Percentiles rank a stretch among this genome's conserved stretches.
Conservation (phyloP, 35 echinoderm and acorn worm species). For the Chiridota heheva region DNA sequence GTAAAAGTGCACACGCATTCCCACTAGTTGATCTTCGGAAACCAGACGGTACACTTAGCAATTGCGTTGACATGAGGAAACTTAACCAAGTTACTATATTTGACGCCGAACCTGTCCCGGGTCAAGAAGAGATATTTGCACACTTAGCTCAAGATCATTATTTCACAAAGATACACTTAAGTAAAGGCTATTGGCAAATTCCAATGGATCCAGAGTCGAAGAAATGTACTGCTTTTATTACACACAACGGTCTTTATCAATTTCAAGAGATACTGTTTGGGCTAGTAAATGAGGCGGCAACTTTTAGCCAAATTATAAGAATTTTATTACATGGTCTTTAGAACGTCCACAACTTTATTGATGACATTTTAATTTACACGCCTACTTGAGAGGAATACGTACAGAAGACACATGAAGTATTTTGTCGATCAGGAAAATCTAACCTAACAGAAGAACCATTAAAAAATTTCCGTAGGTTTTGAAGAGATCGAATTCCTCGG, state of each 20-base stretch:
- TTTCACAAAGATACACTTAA: conserved; percentile 60
- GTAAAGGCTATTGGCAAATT: conserved; percentile 74
- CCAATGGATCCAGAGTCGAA: conserved; percentile 25
- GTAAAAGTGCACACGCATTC: conserved; percentile 44
- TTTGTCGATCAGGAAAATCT: conserved; percentile 14
- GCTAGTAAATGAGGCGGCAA: conserved; percentile 33
- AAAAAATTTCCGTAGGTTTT: conserved; percentile 28
- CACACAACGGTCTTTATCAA: conserved; percentile 48
- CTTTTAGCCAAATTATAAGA: conserved; percentile 53
- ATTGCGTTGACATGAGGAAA: conserved; percentile 43
- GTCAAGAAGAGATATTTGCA: conserved; percentile 57
- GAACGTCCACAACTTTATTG: conserved; percentile 36
- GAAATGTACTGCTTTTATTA: conserved; percentile 38
- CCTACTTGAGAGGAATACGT: conserved; percentile 34
- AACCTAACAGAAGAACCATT: conserved; percentile 48
- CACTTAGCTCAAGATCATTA: conserved; percentile 43
- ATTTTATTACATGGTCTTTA: conserved; percentile 22
- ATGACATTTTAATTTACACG: conserved; percentile 43
- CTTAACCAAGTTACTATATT: conserved; percentile 48
- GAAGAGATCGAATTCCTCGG: conserved; percentile 44
- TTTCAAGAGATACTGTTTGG: conserved; percentile 56
- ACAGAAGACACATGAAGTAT: conserved; percentile 5
- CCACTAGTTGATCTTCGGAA: conserved; percentile 61
- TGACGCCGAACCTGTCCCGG: conserved; percentile 64
- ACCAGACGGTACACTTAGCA: conserved; percentile 49